A percentile compares a stretch with the other conserved stretches of the same genome.
phyloP scores from a whole-genome alignment of 1,140 invertebrate genomes.

The Rhyacophila brunnea region DNA sequence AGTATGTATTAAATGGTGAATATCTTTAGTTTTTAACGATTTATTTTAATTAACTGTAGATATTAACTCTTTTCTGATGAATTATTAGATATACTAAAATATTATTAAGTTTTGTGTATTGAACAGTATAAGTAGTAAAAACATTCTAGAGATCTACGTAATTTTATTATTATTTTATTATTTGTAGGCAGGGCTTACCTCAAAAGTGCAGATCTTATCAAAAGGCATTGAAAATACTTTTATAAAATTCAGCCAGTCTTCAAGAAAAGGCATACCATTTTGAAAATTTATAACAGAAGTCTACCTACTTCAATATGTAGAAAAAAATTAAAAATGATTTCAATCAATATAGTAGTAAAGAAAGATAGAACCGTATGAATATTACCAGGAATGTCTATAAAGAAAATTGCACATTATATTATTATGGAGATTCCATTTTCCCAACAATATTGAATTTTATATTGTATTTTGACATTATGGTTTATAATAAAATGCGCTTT shows the following conservation, averaged over 20 bases:
- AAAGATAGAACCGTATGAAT: no score
- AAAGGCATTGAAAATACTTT: not conserved
- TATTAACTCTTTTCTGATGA: not conserved
- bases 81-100: not conserved
- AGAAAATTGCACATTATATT: not conserved
- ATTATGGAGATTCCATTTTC: not conserved
- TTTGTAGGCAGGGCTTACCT: not conserved
- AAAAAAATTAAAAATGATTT: not conserved
- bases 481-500: no score
- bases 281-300: constrained; percentile 10
- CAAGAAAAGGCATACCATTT: constrained; percentile 11
- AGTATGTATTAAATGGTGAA: no score
- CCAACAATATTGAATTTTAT: not conserved
- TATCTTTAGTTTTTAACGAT: no score
- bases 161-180: not conserved
- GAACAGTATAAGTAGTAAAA: not conserved
- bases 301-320: not conserved
- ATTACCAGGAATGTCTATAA: no score
- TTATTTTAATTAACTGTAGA: no score
- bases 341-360: no score
- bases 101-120: not conserved
- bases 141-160: not conserved
- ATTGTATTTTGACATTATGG: no score
- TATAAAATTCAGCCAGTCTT: constrained; percentile 22
- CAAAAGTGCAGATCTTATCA: constrained; percentile 2